These are phyloP conservation scores for Cydia strobilella DNA, from an alignment of 1,140 invertebrate species.

Conservation along the genomic window DNA sequence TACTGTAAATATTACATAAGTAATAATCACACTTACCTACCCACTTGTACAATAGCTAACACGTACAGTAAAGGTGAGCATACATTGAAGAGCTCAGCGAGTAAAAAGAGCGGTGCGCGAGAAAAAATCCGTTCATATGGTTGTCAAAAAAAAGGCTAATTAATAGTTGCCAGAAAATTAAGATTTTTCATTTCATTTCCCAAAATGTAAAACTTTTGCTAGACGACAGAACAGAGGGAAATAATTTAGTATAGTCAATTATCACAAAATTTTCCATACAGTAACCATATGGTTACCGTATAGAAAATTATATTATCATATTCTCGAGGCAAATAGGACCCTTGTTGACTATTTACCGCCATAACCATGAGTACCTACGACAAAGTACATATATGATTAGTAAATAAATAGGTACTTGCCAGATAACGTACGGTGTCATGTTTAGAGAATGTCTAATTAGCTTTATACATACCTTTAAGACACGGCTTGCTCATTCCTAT, in stretches of 20 bases:
- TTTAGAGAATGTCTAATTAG: neutral
- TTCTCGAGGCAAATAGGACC: neutral
- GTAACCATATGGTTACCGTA: neutral
- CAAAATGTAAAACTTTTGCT: too few species aligned
- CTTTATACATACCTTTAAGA: conserved; percentile 10
- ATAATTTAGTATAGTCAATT: too few species aligned
- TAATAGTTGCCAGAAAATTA: too few species aligned
- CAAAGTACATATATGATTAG: neutral
- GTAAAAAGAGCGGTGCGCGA: too few species aligned
- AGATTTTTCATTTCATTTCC: too few species aligned
- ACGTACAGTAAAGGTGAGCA: neutral
- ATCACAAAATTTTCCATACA: too few species aligned
- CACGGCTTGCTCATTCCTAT: conserved; percentile 5
- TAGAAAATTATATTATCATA: too few species aligned
- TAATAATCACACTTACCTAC: neutral
- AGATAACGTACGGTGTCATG: neutral
- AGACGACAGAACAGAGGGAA: too few species aligned
- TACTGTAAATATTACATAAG: conserved; percentile 2
- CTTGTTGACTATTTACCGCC: neutral
- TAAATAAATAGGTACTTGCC: neutral
- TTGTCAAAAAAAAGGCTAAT: too few species aligned
- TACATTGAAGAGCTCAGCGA: too few species aligned
- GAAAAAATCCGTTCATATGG: too few species aligned
- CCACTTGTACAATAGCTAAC: neutral
- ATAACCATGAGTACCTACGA: neutral